Percentiles rank a stretch among this genome's conserved stretches.
phyloP scores from a whole-genome alignment of 1,140 invertebrate species.

The Drosophila trapezifrons region DNA sequence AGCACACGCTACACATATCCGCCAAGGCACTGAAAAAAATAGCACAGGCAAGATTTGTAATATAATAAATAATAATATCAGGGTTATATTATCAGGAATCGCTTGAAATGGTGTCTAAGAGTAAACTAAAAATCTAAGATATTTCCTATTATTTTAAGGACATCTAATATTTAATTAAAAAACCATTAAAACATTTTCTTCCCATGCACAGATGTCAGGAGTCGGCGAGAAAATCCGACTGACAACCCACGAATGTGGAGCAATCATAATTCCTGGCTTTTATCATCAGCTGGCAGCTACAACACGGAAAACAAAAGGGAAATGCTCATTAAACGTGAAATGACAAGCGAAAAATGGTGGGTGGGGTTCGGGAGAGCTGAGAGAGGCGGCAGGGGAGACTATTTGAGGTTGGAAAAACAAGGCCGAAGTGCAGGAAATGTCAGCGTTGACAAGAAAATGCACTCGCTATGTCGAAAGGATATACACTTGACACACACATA shows the following conservation, averaged over 20 bases:
- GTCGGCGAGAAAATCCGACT: slow-evolving; percentile 8
- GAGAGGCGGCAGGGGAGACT: background rate
- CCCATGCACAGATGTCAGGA: slow-evolving; percentile 2
- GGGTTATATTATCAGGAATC: too few species aligned
- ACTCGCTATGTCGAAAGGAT: slow-evolving; percentile 73
- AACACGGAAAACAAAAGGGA: slow-evolving; percentile 59
- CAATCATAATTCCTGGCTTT: slow-evolving; percentile 73
- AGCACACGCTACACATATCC: slow-evolving; percentile 4
- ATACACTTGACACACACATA: slow-evolving; percentile 70
- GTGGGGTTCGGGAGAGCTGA: background rate
- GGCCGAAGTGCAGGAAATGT: slow-evolving; percentile 79
- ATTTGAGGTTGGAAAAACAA: slow-evolving; percentile 42
- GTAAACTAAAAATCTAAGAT: too few species aligned
- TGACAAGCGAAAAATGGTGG: slow-evolving; percentile 35
- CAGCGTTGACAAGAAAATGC: slow-evolving; percentile 80
- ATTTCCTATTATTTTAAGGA: too few species aligned
- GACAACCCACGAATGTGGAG: slow-evolving; percentile 53
- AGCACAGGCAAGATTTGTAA: too few species aligned
- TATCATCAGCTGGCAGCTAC: slow-evolving; percentile 47
- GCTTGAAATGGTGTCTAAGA: too few species aligned
- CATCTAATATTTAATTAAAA: background rate
- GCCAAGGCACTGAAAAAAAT: background rate
- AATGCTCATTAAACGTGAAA: slow-evolving; percentile 76
- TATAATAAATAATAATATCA: background rate
- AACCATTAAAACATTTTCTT: background rate